Conservation (phyloP, 2,888 invertebrate species). For the Biston betularia region DNA sequence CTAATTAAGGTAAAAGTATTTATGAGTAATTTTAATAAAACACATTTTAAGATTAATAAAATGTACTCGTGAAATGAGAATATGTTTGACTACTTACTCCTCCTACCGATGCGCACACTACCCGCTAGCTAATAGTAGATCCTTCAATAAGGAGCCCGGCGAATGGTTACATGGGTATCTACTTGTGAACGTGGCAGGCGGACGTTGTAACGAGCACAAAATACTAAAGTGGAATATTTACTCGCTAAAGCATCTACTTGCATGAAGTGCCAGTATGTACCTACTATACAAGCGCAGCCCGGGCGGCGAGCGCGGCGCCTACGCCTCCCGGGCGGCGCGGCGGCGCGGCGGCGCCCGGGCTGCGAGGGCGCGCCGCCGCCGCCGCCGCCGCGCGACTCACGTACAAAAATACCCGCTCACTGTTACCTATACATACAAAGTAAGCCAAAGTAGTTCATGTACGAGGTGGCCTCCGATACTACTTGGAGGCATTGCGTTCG, state of each 20-base stretch:
- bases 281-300: no score
- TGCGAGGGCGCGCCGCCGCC: no score
- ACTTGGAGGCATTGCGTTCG: no score
- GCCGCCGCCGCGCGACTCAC: no score
- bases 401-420: conserved; percentile 13
- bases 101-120: neutral
- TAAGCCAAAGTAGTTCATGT: neutral
- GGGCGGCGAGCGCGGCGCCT: no score
- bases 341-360: no score
- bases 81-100: neutral
- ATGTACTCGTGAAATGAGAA: conserved; percentile 5
- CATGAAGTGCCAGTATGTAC: no score
- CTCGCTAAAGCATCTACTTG: neutral
- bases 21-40: conserved; percentile 4
- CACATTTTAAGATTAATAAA: conserved; percentile 2
- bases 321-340: no score
- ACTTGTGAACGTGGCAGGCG: neutral
- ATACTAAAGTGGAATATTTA: neutral
- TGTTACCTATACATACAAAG: neutral
- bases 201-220: neutral
- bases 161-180: neutral
- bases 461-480: neutral
- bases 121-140: neutral
- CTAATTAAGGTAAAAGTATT: neutral
- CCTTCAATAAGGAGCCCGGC: neutral